A percentile compares a stretch with the other conserved stretches of the same genome.
phyloP scores from a whole-genome alignment of 1,140 invertebrate species.

The Microplitis mediator region DNA sequence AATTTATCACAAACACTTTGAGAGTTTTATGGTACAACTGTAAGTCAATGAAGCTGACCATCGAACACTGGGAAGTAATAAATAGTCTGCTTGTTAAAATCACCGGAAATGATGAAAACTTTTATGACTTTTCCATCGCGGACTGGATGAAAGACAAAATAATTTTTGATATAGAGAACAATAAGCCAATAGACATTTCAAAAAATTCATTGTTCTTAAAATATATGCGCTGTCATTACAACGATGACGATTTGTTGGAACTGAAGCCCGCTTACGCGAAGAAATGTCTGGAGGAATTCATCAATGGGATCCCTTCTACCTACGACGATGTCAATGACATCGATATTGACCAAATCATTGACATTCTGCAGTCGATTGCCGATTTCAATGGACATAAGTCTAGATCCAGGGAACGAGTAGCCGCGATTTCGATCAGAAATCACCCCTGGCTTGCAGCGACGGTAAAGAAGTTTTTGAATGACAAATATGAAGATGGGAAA shows the following conservation, averaged over 20 bases:
- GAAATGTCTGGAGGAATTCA: neutral
- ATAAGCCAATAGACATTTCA: too few species aligned
- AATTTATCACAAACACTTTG: conserved; percentile 27
- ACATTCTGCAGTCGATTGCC: neutral
- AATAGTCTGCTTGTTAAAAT: too few species aligned
- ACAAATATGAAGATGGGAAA: neutral
- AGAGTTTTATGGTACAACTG: too few species aligned
- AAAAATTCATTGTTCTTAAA: too few species aligned
- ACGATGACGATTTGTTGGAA: neutral
- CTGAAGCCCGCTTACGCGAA: neutral
- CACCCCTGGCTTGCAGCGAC: conserved; percentile 39
- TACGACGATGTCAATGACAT: conserved; percentile 23
- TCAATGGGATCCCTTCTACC: neutral
- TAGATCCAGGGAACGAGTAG: neutral
- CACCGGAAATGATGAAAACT: too few species aligned
- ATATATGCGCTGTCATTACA: neutral
- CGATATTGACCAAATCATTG: neutral
- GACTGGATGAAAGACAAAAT: too few species aligned
- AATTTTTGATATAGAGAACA: too few species aligned
- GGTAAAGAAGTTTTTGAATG: conserved; percentile 21
- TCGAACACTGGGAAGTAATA: too few species aligned
- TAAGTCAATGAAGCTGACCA: too few species aligned
- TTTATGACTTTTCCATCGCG: too few species aligned
- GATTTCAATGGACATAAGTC: neutral
- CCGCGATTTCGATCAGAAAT: conserved; percentile 33